Base-by-base conservation (phyloP, 2,797 vertebrate species). In the Chrysocyon brachyurus region DNA sequence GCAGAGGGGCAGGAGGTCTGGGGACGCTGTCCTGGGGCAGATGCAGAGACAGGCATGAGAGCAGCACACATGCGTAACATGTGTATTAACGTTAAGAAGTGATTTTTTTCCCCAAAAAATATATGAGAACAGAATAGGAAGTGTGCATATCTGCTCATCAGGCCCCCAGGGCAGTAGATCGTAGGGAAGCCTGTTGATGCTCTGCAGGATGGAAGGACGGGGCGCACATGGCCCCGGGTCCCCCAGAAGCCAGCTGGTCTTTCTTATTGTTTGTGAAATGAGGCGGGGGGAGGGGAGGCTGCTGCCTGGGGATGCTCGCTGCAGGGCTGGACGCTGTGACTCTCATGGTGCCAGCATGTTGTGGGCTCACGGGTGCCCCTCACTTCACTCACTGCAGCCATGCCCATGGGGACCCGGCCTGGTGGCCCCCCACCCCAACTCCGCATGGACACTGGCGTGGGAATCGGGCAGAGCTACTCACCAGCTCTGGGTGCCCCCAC, bases 301-400 rank as follows among this genome's bases (percentile, higher is more conserved):
- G 28, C 46, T 54, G 4, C 54, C 28, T 2, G 6, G 6, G 75
- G 49, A n/a, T 17, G 0, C 49, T 19, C 2, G 0, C 52, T 56
- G 75, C 31, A 54, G 75, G 31, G 16, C 40, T 21, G 75, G 75
- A 12, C 17, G 1, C 28, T 52, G 46, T 1, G 17, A 12, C 17
- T 10, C 46, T 4, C 0, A 0, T 14, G 52, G 75, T 3, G 52
- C 52, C 6, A 1, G 77, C 73, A 1, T 1, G 2, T 8, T 3
- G 6, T 2, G 5, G 72, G 24, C 7, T 5, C 2, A 2, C 7
- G 15, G 0, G 26, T 16, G 72, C 28, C 61, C 61, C 26, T 49
- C 24, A 28, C 40, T 10, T 22, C 68, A 9, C 12, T 7, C 46
- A 5, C 46, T 0, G 46, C 72, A 5, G 15, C 26, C 46, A 9